phyloP scores from a whole-genome alignment of 2,797 vertebrate genomes.

The Spizella passerina region DNA sequence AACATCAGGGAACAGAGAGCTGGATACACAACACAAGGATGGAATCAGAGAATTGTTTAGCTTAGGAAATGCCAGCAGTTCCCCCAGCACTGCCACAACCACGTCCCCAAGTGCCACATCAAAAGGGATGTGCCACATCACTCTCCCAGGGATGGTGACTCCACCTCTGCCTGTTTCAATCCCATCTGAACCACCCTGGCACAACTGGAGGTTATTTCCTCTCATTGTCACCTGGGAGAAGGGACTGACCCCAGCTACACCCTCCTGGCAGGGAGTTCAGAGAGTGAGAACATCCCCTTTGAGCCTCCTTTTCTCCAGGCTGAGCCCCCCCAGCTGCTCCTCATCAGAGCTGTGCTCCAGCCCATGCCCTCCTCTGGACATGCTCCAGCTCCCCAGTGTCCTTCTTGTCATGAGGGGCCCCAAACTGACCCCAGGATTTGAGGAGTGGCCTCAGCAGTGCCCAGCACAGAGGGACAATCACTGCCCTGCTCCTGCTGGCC shows the following conservation, averaged over 20 bases:
- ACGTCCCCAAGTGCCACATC: neutral
- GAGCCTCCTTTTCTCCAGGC: neutral
- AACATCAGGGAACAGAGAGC: constrained; percentile 96
- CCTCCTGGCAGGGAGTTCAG: neutral
- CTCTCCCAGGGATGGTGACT: neutral
- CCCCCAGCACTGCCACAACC: neutral
- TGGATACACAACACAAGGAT: constrained; percentile 11
- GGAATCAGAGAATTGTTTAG: neutral
- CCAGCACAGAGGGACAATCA: neutral
- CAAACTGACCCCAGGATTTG: neutral
- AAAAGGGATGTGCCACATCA: no score
- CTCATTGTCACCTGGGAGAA: neutral
- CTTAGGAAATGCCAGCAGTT: neutral
- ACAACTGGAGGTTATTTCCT: neutral
- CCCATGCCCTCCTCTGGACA: neutral
- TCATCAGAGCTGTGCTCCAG: neutral
- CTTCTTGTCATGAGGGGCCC: neutral
- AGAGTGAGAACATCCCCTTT: neutral
- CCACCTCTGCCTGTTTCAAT: neutral
- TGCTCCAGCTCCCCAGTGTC: neutral
- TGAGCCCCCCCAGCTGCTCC: neutral
- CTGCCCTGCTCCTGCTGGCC: neutral
- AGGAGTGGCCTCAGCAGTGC: neutral
- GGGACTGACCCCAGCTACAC: no score
- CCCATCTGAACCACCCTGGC: neutral